These are phyloP conservation scores for Odontocerum albicorne DNA, from an alignment of 2,888 invertebrate species.

Conservation along the genomic window DNA sequence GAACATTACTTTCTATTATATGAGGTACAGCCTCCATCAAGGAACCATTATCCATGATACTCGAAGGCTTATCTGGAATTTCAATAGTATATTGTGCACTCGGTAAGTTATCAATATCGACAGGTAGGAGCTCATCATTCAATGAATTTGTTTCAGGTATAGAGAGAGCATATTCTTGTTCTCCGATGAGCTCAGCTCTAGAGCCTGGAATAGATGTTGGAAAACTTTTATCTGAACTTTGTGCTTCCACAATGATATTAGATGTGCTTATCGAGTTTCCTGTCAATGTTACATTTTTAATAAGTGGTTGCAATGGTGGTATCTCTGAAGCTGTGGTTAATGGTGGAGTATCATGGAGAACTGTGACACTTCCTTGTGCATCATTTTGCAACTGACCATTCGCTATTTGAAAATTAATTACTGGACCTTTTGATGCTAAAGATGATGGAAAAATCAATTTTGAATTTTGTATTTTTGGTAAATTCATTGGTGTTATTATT, in stretches of 20 bases:
- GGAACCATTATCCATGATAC: slow-evolving; percentile 48
- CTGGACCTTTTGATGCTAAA: slow-evolving; percentile 60
- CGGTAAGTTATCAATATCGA: slow-evolving; percentile 49
- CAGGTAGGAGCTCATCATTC: slow-evolving; percentile 58
- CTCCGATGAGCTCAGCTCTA: slow-evolving; percentile 55
- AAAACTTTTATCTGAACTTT: slow-evolving; percentile 45
- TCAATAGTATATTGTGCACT: slow-evolving; percentile 53
- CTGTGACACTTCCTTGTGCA: slow-evolving; percentile 62
- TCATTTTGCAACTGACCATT: slow-evolving; percentile 66
- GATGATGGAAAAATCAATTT: slow-evolving; percentile 57
- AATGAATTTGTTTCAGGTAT: slow-evolving; percentile 57
- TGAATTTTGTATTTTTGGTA: slow-evolving; percentile 58
- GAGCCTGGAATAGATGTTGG: slow-evolving; percentile 52
- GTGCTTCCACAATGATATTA: slow-evolving; percentile 2
- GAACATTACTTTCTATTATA: slow-evolving; percentile 39
- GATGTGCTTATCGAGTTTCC: slow-evolving; percentile 13
- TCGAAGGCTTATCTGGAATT: slow-evolving; percentile 55
- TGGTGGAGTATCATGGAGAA: slow-evolving; percentile 54
- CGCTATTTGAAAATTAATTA: slow-evolving; percentile 69
- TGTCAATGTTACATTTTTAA: slow-evolving; percentile 29
- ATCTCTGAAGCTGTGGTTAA: slow-evolving; percentile 46
- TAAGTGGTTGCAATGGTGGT: slow-evolving; percentile 52
- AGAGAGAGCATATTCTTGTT: slow-evolving; percentile 55
- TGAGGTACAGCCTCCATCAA: slow-evolving; percentile 42
- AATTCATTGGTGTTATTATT: slow-evolving; percentile 58